phyloP scores from a whole-genome alignment of 1,140 invertebrate genomes.

The Rhopalosiphum maidis region DNA sequence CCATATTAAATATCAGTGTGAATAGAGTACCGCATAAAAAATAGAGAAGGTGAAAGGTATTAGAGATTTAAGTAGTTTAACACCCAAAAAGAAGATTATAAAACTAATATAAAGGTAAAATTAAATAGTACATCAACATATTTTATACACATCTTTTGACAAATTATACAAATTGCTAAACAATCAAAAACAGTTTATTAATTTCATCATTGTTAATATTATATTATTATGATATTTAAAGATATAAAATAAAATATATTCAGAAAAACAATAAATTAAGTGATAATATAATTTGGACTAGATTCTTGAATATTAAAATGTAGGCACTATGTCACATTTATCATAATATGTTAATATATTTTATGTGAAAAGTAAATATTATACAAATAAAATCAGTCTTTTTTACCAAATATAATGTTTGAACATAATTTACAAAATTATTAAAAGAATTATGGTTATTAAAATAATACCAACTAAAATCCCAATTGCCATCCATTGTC shows the following conservation, averaged over 20 bases:
- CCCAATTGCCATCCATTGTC: conserved; percentile 50
- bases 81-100: background rate
- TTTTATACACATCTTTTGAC: background rate
- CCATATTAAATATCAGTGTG: background rate
- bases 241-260: conserved; percentile 7
- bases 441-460: conserved; percentile 44
- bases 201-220: background rate
- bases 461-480: conserved; percentile 52
- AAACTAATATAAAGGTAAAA: background rate
- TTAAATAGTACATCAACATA: background rate
- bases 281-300: background rate
- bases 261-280: background rate
- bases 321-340: background rate
- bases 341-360: background rate
- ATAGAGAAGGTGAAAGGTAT: background rate
- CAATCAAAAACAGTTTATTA: background rate
- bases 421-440: conserved; percentile 33
- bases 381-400: conserved; percentile 48
- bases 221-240: background rate
- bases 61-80: background rate
- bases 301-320: background rate
- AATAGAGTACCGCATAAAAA: background rate
- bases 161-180: background rate
- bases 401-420: conserved; percentile 31
- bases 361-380: background rate